Conservation (phyloP, 2,888 invertebrate species). For the Oscheius sp. region DNA sequence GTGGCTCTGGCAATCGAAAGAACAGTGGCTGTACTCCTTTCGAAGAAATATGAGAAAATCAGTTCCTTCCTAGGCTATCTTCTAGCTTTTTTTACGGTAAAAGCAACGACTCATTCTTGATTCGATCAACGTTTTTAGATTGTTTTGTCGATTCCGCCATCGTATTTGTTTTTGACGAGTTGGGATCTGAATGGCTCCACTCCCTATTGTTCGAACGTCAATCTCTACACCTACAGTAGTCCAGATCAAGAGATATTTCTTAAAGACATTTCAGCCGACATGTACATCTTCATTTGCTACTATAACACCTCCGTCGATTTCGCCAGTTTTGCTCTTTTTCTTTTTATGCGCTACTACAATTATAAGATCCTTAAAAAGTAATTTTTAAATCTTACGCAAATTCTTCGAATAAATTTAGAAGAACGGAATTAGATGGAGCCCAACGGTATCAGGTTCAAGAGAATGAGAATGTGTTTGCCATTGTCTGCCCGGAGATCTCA, state of each 20-base stretch:
- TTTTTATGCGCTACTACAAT: not conserved
- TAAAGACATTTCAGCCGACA: too few relatives aligned
- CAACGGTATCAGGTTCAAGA: slow-evolving; percentile 6
- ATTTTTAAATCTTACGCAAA: not conserved
- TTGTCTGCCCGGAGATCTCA: not conserved
- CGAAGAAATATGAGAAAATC: not conserved
- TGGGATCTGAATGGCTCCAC: slow-evolving; percentile 3
- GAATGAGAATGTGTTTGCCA: slow-evolving; percentile 3
- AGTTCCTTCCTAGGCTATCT: not conserved
- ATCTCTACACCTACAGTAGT: not conserved
- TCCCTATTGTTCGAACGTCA: slow-evolving; percentile 7
- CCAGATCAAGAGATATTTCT: too few relatives aligned
- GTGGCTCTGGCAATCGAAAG: slow-evolving; percentile 2
- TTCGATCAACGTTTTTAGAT: not conserved
- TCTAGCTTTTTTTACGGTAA: not conserved
- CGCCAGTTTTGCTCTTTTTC: not conserved
- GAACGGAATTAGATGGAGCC: not conserved
- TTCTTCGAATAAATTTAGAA: not conserved
- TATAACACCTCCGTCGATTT: not conserved
- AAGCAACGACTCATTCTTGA: not conserved
- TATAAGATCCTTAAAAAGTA: not conserved
- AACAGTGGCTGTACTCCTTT: not conserved
- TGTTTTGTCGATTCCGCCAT: not conserved
- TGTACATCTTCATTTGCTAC: slow-evolving; percentile 6
- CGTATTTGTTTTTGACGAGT: not conserved